Evolutionary conservation across 2,888 invertebrate genomes (phyloP), one percentile per base, ranked within the genome.

Genomic region (Anthoptus insignis): DNA sequence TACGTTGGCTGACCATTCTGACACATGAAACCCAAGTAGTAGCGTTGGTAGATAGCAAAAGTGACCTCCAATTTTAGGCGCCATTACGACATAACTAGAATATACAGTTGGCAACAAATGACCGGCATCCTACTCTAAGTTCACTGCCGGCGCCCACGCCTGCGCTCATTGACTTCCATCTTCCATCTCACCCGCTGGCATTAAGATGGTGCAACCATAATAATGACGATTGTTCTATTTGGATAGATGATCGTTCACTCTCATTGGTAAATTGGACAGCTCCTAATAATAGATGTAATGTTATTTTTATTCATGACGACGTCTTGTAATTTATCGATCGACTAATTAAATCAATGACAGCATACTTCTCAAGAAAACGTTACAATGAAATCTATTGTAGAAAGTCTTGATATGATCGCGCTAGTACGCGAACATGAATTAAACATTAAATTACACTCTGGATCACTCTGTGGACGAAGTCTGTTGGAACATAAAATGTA

Each of bases 61-160:
- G 37, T 68, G 63, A 64, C 65, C 64, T 68, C 66, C 53, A 64
- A 22, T 39, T 59, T 64, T 60, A 66, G 65, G 61, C 65, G 65
- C 66, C 63, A 63, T 64, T 66, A 65, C 39, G 39, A 63, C 39
- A 58, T 58, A 64, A 13, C 56, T 50, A 39, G 21, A 63, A 39
- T 50, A 47, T 59, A 69, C 61, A 76, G 82, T 81, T 83, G 82
- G 81, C 80, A 85, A 82, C 85, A 85, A 90, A 90, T 88, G 81
- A 83, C 83, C 75, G 78, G 83, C 87, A 88, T 91, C 92, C 91
- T 90, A 83, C 82, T 84, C 84, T 80, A 83, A 91, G 88, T 87
- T 88, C 87, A 88, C 83, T 87, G 87, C 73, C 84, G 86, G 83
- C 78, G 65, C 80, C 80, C 86, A 81, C 91, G 86, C 82, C 82